Percentiles rank a stretch among this genome's conserved stretches.
These are phyloP conservation scores for Phycodurus eques DNA, from an alignment of 2,113 vertebrate genomes.

Conservation along the genomic window DNA sequence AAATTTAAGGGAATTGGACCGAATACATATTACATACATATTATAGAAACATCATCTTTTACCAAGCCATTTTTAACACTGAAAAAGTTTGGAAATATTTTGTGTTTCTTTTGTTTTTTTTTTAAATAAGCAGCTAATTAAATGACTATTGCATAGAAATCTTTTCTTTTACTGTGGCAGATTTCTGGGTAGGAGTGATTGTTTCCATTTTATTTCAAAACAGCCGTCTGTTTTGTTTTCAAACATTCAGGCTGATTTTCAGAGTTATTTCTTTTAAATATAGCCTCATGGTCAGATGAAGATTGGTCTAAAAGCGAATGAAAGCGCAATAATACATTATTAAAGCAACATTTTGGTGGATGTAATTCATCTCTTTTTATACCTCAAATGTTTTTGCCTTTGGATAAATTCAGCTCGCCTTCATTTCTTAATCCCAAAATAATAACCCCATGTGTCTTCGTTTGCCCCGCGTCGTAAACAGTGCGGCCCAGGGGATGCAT, in stretches of 20 bases:
- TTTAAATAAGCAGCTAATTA: no score
- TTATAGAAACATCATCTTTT: no score
- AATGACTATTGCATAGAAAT: no score
- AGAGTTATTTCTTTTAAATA: neutral
- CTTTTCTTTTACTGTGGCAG: neutral
- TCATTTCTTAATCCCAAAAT: conserved; percentile 13
- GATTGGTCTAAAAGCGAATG: neutral
- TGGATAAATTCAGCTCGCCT: neutral
- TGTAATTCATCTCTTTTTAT: conserved; percentile 2
- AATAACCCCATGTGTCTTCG: conserved; percentile 1
- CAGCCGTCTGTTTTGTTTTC: neutral
- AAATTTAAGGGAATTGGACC: no score
- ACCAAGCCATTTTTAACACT: no score
- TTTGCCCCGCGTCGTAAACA: conserved; percentile 5
- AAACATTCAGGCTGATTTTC: neutral
- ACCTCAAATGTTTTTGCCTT: conserved; percentile 9
- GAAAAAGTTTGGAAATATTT: neutral
- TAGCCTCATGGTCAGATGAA: neutral
- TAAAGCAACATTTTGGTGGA: conserved; percentile 4
- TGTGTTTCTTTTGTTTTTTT: neutral
- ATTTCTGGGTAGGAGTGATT: neutral
- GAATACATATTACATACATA: no score
- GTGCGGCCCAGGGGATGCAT: neutral
- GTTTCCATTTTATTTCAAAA: neutral
- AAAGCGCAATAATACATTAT: conserved; percentile 10